These are phyloP conservation scores for Drosophila trapezifrons DNA, from an alignment of 1,140 invertebrate species.

Conservation along the genomic window DNA sequence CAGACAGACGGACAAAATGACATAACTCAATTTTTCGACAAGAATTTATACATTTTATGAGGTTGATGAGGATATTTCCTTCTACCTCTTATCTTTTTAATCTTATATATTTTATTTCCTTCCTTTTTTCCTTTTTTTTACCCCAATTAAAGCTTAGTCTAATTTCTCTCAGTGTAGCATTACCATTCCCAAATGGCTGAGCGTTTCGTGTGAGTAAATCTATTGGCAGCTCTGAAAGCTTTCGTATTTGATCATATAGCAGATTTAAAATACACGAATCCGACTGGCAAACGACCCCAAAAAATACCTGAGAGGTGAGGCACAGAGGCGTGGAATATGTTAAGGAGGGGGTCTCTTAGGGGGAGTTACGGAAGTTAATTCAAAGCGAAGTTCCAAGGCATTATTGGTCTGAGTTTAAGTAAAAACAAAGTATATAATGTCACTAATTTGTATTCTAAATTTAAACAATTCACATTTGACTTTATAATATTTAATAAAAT, in stretches of 20 bases:
- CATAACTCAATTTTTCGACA: too few species aligned
- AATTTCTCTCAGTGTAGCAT: neutral
- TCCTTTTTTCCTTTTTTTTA: too few species aligned
- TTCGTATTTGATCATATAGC: constrained; percentile 25
- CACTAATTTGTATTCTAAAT: too few species aligned
- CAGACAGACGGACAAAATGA: too few species aligned
- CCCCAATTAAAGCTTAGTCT: too few species aligned
- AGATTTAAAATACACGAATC: constrained; percentile 11
- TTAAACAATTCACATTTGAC: too few species aligned
- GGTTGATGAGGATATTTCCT: neutral
- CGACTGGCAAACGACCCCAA: constrained; percentile 1
- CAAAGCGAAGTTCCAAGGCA: neutral
- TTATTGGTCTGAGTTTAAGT: too few species aligned
- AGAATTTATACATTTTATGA: too few species aligned
- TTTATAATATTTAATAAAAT: too few species aligned
- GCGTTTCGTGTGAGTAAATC: constrained; percentile 27
- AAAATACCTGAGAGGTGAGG: constrained; percentile 39
- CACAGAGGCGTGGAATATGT: neutral
- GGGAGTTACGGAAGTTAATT: neutral
- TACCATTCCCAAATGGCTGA: constrained; percentile 4
- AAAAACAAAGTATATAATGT: too few species aligned
- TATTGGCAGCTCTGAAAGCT: constrained; percentile 35
- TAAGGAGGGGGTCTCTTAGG: neutral
- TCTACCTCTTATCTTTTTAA: neutral
- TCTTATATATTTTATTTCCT: too few species aligned